Evolutionary conservation across 2,888 invertebrate genomes (phyloP), one percentile per base, ranked within the genome.

Genomic region (Norana najaformis): DNA sequence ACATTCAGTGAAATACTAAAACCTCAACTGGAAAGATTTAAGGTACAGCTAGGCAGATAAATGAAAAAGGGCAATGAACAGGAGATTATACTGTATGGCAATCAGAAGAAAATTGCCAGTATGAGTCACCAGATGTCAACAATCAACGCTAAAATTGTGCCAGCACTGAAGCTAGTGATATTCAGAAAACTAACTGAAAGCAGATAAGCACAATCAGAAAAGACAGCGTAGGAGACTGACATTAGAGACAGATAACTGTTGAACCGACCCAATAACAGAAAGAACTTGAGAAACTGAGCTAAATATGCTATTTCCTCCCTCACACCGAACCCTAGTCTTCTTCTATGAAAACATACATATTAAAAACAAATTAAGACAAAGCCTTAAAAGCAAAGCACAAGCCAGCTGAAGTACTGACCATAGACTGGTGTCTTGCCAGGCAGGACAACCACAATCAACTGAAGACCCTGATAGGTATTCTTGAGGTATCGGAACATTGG

Each of bases 401-500:
- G 69, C n/a, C 69, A 69, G 69, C 69, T n/a, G 69, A 69, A n/a
- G n/a, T n/a, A 69, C 95, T 95, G 95, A 98, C 98, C 99, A 95
- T 99, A 99, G 91, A 99, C 99, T 18, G 99, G 99, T 41, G 99
- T 99, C 96, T 99, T 99, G 92, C 99, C 99, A 0, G 99, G 99
- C 94, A 99, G 96, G 90, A 99, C 98, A 16, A 99, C 99, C 35
- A 99, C 98, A 16, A 99, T 98, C 69, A 99, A 96, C 95, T 99
- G 99, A 93, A 99, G 96, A 90, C 98, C 97, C 93, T 97, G 97
- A 95, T 99, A 99, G 41, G 98, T 98, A 92, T 97, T 97, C 95
- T 99, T 99, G 94, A 99, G 96, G 95, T 99, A 99, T 93, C 99
- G 97, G 95, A 99, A 99, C 99, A 99, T 99, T 30, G 99, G 99